Evolutionary conservation across 2,797 vertebrate species (phyloP).

Genomic region (Australoheros facetus): DNA sequence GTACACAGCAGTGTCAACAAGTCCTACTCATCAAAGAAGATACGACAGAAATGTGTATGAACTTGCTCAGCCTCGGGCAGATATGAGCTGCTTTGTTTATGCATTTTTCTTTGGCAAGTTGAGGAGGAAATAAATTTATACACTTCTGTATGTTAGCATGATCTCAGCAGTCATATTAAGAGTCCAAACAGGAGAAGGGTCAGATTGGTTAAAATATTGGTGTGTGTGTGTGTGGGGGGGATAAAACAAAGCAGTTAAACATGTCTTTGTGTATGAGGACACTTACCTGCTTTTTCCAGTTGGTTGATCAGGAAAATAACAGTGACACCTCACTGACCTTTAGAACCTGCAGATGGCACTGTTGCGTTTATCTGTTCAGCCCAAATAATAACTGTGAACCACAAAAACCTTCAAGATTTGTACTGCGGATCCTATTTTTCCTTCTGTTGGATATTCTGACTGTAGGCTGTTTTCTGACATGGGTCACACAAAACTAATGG

Average conservation of each 20-base stretch:
- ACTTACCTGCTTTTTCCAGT: not conserved
- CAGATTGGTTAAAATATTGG: too few species aligned
- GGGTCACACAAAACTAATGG: too few species aligned
- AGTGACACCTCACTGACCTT: not conserved
- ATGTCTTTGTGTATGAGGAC: not conserved
- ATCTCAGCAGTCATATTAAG: too few species aligned
- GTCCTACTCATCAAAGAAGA: not conserved
- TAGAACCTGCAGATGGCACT: not conserved
- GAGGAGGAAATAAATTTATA: not conserved
- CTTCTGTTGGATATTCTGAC: not conserved
- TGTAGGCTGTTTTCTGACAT: not conserved
- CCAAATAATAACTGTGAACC: not conserved
- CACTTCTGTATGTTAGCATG: too few species aligned
- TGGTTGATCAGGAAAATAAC: not conserved
- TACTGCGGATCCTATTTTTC: not conserved
- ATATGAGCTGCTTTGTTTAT: not conserved
- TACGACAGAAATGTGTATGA: not conserved
- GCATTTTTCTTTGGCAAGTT: not conserved
- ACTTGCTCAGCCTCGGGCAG: rapidly evolving
- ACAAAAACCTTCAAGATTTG: not conserved
- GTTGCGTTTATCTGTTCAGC: too few species aligned
- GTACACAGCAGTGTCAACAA: not conserved
- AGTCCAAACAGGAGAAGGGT: too few species aligned
- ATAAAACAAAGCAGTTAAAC: too few species aligned
- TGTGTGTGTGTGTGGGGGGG: not conserved